Evolutionary conservation across 2,113 vertebrate species (phyloP).

Genomic region (Corythoichthys intestinalis): DNA sequence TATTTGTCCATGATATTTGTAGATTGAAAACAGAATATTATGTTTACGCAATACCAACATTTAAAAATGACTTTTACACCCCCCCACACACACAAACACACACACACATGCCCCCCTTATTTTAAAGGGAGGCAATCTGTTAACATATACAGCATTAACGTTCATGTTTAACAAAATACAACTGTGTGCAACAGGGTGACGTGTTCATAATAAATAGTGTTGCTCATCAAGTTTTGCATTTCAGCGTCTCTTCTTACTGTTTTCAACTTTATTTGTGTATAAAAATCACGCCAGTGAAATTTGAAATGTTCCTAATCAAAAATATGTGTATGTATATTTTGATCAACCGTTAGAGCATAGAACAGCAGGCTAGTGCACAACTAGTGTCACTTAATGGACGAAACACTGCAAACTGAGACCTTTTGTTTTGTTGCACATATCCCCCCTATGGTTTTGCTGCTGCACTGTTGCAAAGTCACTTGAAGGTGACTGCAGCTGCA

Average conservation of each 20-base stretch:
- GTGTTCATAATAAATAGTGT: slow-evolving; percentile 1
- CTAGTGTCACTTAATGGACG: background rate
- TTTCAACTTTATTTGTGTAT: background rate
- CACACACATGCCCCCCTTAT: background rate
- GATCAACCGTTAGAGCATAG: background rate
- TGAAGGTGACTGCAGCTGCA: slow-evolving; percentile 21
- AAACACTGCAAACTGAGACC: background rate
- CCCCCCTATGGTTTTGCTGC: background rate
- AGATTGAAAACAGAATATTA: background rate
- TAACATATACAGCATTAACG: background rate
- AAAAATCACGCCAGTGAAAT: background rate
- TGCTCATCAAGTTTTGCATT: background rate
- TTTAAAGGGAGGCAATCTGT: background rate
- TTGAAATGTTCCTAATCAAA: background rate
- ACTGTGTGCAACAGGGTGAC: background rate
- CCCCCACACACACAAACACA: no score
- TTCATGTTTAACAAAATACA: background rate
- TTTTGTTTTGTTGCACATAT: background rate
- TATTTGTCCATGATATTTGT: background rate
- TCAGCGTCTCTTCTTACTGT: background rate
- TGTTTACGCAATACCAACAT: background rate
- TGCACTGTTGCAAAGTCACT: slow-evolving; percentile 10
- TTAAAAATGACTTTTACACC: background rate
- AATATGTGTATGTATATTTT: no score
- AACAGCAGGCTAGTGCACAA: background rate